Conservation (phyloP, 2,797 vertebrate genomes). For the Parotocinclus haroldoi region DNA sequence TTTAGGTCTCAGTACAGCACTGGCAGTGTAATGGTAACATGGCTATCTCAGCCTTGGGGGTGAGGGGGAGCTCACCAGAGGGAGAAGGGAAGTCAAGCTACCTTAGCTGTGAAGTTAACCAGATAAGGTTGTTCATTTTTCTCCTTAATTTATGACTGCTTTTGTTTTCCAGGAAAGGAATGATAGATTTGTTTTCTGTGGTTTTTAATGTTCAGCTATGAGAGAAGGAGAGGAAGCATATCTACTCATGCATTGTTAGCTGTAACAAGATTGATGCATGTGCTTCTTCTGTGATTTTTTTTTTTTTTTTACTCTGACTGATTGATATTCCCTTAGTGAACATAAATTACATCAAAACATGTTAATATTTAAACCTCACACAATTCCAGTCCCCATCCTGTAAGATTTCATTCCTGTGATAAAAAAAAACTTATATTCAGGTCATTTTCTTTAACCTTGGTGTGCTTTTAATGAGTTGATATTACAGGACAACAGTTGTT, state of each 20-base stretch:
- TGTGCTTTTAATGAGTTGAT: too few relatives aligned
- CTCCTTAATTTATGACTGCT: conserved; percentile 72
- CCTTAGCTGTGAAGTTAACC: conserved; percentile 72
- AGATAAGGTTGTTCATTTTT: conserved; percentile 72
- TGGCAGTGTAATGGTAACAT: conserved; percentile 43
- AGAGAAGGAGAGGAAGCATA: background rate
- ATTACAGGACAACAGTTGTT: too few relatives aligned
- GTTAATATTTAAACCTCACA: conserved; percentile 32
- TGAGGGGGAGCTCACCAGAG: conserved; percentile 55
- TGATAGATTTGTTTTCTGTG: conserved; percentile 68
- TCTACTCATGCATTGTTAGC: too few relatives aligned
- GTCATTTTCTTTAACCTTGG: too few relatives aligned
- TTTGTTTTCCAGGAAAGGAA: conserved; percentile 64
- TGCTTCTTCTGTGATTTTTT: conserved; percentile 9
- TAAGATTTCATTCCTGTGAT: conserved; percentile 13
- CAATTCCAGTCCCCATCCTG: conserved; percentile 13
- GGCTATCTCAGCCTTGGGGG: conserved; percentile 59
- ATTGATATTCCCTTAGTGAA: conserved; percentile 30
- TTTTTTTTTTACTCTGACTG: conserved; percentile 33
- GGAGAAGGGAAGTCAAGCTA: conserved; percentile 67
- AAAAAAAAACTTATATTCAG: background rate
- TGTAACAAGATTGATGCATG: background rate
- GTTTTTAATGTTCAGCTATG: conserved; percentile 53
- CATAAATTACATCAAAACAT: conserved; percentile 38
- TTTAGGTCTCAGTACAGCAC: conserved; percentile 59